These are phyloP conservation scores for Fragum fragum DNA, from an alignment of 2,888 invertebrate genomes.

Conservation along the genomic window DNA sequence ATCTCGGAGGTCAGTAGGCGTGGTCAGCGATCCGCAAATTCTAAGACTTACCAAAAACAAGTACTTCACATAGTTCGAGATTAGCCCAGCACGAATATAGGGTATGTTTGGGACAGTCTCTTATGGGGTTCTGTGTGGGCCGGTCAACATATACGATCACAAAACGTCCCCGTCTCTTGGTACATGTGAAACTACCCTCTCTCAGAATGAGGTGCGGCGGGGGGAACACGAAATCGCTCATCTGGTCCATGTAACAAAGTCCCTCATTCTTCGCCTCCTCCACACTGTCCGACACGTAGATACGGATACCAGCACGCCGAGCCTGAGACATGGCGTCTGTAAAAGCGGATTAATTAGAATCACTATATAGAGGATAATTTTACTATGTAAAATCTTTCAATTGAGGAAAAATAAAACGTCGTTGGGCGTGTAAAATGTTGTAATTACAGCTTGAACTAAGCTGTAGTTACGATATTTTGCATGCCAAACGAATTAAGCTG, in stretches of 20 bases:
- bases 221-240: constrained; percentile 66
- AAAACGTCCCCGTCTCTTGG: constrained; percentile 63
- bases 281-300: constrained; percentile 66
- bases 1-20: too few species aligned
- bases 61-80: constrained; percentile 72
- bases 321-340: constrained; percentile 65
- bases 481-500: too few species aligned
- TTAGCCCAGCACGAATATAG: constrained; percentile 75
- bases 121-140: constrained; percentile 60
- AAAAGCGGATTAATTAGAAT: too few species aligned
- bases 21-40: too few species aligned
- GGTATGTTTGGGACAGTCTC: constrained; percentile 64
- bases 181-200: constrained; percentile 66
- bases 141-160: constrained; percentile 67
- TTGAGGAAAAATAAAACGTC: too few species aligned
- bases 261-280: constrained; percentile 69
- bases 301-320: constrained; percentile 66
- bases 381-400: too few species aligned
- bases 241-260: constrained; percentile 69
- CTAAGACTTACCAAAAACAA: constrained; percentile 65
- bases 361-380: too few species aligned
- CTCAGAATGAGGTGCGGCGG: constrained; percentile 65
- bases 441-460: too few species aligned
- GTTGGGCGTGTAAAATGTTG: too few species aligned
- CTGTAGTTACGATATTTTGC: too few species aligned